These are phyloP conservation scores for Drosophila pseudotakahashii DNA, from an alignment of 2,888 invertebrate species.

Conservation along the genomic window DNA sequence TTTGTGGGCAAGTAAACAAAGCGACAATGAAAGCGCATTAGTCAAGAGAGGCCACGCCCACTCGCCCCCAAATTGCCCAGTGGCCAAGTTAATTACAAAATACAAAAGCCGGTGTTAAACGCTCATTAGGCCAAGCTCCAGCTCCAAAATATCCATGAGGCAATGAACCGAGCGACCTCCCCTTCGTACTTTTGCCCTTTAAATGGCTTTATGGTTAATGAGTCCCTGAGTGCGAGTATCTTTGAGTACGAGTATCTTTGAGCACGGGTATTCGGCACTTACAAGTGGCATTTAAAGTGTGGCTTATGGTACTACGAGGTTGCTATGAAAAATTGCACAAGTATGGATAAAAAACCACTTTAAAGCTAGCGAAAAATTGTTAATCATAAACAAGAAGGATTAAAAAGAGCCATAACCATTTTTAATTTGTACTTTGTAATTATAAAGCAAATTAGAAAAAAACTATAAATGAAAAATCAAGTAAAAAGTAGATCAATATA, in stretches of 20 bases:
- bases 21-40: slow-evolving; percentile 65
- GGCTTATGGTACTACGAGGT: background rate
- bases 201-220: slow-evolving; percentile 1
- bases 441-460: background rate
- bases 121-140: slow-evolving; percentile 41
- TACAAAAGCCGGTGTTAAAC: slow-evolving; percentile 29
- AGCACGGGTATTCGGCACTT: background rate
- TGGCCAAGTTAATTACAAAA: slow-evolving; percentile 40
- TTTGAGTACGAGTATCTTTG: background rate
- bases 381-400: background rate
- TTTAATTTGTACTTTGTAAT: background rate
- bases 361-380: background rate
- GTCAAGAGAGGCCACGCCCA: slow-evolving; percentile 5
- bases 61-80: slow-evolving; percentile 18
- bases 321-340: slow-evolving; percentile 2
- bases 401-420: background rate
- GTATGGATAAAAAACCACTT: background rate
- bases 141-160: slow-evolving; percentile 12
- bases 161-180: slow-evolving; percentile 29
- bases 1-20: slow-evolving; percentile 52
- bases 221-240: background rate
- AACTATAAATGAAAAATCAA: background rate
- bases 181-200: slow-evolving; percentile 26
- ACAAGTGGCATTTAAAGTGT: slow-evolving; percentile 30
- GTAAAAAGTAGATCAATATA: no score